Percentiles rank a stretch among this genome's conserved stretches.
Evolutionary conservation across 2,113 vertebrate species (phyloP).

Genomic region (Otis tarda): DNA sequence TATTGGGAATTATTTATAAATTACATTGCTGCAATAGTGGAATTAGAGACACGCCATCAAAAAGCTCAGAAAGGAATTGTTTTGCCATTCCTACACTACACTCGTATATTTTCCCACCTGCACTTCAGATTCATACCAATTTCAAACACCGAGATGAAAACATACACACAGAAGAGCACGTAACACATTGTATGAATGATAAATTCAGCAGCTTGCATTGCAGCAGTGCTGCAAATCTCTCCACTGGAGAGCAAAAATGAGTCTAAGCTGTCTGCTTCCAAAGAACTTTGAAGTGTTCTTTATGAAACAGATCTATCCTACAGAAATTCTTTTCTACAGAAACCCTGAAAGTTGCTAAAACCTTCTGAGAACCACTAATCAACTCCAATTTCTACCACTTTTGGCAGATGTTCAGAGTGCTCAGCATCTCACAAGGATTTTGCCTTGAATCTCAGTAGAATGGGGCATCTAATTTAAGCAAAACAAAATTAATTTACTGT

Average conservation of each 20-base stretch:
- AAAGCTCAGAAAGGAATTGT: neutral
- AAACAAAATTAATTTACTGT: constrained; percentile 9
- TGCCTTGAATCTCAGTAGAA: neutral
- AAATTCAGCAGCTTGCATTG: neutral
- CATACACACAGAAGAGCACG: neutral
- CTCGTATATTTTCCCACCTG: neutral
- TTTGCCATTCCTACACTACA: neutral
- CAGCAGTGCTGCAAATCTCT: neutral
- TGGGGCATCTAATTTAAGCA: neutral
- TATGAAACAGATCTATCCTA: neutral
- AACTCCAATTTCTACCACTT: neutral
- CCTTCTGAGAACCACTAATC: neutral
- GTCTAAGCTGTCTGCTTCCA: neutral
- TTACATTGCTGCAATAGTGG: neutral
- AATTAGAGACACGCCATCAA: neutral
- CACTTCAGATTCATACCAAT: neutral
- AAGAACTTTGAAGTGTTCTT: neutral
- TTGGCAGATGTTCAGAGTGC: constrained; percentile 8
- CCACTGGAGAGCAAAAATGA: neutral
- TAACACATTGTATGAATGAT: neutral
- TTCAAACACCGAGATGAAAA: neutral
- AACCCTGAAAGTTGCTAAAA: neutral
- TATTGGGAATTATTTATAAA: neutral
- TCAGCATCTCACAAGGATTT: neutral
- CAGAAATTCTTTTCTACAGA: neutral